phyloP scores from a whole-genome alignment of 2,888 invertebrate genomes.

The Drosophila pegasa region DNA sequence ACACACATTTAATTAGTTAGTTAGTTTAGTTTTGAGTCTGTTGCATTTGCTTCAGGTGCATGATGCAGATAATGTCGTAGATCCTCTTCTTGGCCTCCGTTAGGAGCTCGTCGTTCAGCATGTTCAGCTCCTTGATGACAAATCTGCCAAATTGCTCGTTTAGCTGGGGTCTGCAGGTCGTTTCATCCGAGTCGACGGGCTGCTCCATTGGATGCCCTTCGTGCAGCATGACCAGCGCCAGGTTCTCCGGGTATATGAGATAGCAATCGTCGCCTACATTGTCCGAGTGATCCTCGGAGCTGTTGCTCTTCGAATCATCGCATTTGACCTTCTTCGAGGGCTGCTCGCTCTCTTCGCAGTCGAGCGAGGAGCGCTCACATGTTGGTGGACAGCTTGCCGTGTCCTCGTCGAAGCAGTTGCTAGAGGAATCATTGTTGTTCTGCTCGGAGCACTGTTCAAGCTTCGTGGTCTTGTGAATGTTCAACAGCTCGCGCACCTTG shows the following conservation, averaged over 20 bases:
- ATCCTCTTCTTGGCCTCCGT: constrained; percentile 53
- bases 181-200: neutral
- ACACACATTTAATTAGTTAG: neutral
- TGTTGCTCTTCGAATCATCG: neutral
- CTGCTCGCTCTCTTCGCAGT: neutral
- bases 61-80: constrained; percentile 46
- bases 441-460: constrained; percentile 7
- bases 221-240: constrained; percentile 1
- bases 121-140: constrained; percentile 47
- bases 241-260: neutral
- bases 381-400: neutral
- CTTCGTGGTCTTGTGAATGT: neutral
- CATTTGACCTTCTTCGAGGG: neutral
- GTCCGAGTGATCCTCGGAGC: neutral
- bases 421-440: constrained; percentile 12
- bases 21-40: constrained; percentile 11
- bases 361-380: neutral
- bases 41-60: constrained; percentile 50
- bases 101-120: constrained; percentile 45
- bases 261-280: neutral
- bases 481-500: constrained; percentile 26
- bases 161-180: constrained; percentile 6
- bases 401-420: constrained; percentile 18
- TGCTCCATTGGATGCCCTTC: neutral
- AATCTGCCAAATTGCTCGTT: constrained; percentile 50